Evolutionary conservation across 2,797 vertebrate genomes (phyloP), one percentile per base, ranked within the genome.

Genomic region (Ctenopoma multispine): DNA sequence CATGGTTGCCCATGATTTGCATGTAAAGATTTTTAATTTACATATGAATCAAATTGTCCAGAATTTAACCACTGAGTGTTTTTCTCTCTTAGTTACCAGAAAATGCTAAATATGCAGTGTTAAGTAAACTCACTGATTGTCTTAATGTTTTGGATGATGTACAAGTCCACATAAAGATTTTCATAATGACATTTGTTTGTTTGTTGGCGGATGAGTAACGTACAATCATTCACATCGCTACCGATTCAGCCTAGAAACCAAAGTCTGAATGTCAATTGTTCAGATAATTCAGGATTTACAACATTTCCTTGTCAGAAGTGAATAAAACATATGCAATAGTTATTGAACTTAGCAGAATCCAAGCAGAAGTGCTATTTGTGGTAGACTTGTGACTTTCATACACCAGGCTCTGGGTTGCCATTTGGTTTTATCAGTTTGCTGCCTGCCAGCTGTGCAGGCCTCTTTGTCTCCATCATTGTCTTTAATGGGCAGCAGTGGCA

Each of bases 401-500:
- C 79, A 63, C 29, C 31, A 43, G 21, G 60, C 71, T 72, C 57
- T 41, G 9, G 23, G 66, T 74, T 84, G 82, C 68, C 80, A 72
- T 83, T 83, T 83, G 47, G 69, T 86, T 90, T 89, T 89, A 90
- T 89, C 87, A 77, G 85, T 87, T 81, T 78, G 69, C 75, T 82
- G 79, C 66, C 60, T 81, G 69, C 82, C 84, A 88, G 85, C 89
- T 84, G 85, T 51, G 64, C 51, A 75, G 61, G 49, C 65, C 77
- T 84, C 66, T 87, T 78, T 90, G 75, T 84, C 87, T 89, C 69
- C 63, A 53, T 79, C 58, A 46, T 24, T 71, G 70, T 79, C 56
- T 89, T 87, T 90, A 90, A 89, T 78, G 72, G 83, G 75, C 75
- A 85, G 84, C 76, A 80, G 87, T 87, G 88, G 82, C 84, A 90